Base-by-base conservation (phyloP, 2,113 vertebrate genomes). In the Euleptes europaea region DNA sequence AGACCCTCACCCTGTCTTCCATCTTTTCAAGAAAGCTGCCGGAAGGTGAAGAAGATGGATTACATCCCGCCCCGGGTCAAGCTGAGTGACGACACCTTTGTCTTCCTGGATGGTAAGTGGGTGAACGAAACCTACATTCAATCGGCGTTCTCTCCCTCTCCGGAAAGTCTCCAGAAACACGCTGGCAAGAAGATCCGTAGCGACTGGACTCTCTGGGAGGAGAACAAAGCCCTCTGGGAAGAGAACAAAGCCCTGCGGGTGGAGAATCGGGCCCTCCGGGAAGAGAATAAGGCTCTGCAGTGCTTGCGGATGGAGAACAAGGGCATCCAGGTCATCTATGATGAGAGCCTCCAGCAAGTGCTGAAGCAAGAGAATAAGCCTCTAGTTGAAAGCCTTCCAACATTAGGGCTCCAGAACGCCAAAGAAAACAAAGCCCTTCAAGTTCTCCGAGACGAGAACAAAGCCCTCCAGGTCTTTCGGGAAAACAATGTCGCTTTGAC, bases 241-340 rank as follows among this genome's bases (percentile, higher is more conserved):
- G 95, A 96, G 92, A 97, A 94, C 83, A 67, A 84, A 5, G 47
- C 81, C 3, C 94, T 97, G 12, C 67, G 72, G 1, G 72, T 92
- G 1, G 91, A 96, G 83, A 96, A 75, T 84, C 90, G 84, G 54
- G 79, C 85, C 57, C 95, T 96, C 8, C 90, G 89, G 82, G 86
- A 94, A 78, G 95, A 96, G 93, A 97, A 95, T 78, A 93, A 91
- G 40, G 80, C 94, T 23, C 84, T 96, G 2, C 92, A 94, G 40
- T 77, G 77, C 84, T 87, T 96, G 44, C 92, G 89, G 87, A 84
- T 93, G 76, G 94, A 94, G 82, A 94, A 82, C 13, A 91, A 88
- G 88, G 44, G 78, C 3, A 4, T 81, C 0, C 82, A 81, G 28
- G 82, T 92, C 73, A 86, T 89, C 17, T 90, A 93, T 70, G 91